Base-by-base conservation (phyloP, 2,797 vertebrate species). In the Chromis chromis region DNA sequence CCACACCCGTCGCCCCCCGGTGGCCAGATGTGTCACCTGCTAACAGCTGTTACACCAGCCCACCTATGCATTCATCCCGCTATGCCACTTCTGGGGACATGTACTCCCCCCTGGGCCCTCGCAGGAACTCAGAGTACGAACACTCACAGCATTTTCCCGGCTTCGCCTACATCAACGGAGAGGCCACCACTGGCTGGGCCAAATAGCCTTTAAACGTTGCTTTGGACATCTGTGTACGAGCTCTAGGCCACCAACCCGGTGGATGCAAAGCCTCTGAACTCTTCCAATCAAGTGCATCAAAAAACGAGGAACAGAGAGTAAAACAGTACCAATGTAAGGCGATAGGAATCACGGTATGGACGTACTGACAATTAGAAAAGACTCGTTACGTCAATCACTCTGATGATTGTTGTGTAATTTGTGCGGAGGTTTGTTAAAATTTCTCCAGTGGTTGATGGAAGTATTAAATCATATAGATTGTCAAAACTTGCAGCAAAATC, bases 131-230 rank as follows among this genome's bases (percentile, higher is more conserved):
- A 1, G 98, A 99, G 88, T 99, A 99, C 0, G 98, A 99, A 91
- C 98, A 99, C 93, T 96, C 96, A 78, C 98, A 99, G 94, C 98
- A 99, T 96, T 99, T 99, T 92, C 98, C 98, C 0, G 98, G 98
- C 86, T 99, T 99, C 78, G 98, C 98, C 85, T 99, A 99, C 88
- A 99, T 99, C 89, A 99, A 98, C 4, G 97, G 98, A 67, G 98
- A 99, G 88, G 96, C 98, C 89, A 97, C 96, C 48, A 98, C 97
- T 2, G 97, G 97, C 44, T 99, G 98, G 98, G 97, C 98, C 36
- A 99, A 99, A 84, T 98, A 95, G 92, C 67, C 72, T 60, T 70
- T 6, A 24, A 44, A 50, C 22, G 13, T 62, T 27, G 25, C 31
- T 82, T 27, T 64, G 63, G 76, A 83, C 63, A 61, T 65, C 61